Evolutionary conservation across 2,888 invertebrate genomes (phyloP).

Genomic region (Gibbula magus): DNA sequence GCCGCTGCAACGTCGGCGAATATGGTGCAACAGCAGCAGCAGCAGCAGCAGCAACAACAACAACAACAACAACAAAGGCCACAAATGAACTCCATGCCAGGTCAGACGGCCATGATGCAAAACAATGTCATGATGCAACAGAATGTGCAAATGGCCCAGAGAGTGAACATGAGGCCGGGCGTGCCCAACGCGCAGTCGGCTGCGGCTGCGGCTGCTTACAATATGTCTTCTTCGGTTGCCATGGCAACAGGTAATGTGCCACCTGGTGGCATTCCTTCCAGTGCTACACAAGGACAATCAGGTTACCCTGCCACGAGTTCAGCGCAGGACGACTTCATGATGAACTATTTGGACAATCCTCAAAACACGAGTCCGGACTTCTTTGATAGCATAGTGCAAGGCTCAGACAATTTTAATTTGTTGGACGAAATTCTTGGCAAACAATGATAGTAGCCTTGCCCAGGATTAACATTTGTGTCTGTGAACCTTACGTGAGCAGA

Average conservation of each 20-base stretch:
- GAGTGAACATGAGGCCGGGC: conserved; percentile 47
- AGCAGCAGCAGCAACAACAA: too few species aligned
- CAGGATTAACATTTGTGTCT: too few species aligned
- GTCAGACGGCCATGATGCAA: conserved; percentile 58
- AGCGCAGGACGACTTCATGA: conserved; percentile 81
- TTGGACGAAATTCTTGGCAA: conserved; percentile 66
- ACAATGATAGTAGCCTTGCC: not conserved
- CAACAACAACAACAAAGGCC: conserved; percentile 63
- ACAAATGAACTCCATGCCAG: conserved; percentile 48
- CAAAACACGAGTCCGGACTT: conserved; percentile 78
- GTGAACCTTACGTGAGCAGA: not conserved
- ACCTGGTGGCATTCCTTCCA: conserved; percentile 24
- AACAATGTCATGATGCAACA: conserved; percentile 67
- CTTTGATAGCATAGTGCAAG: conserved; percentile 82
- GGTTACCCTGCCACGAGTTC: conserved; percentile 46
- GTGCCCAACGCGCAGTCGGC: conserved; percentile 59
- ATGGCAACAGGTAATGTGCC: conserved; percentile 37
- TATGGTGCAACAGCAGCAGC: conserved; percentile 47
- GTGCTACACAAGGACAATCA: conserved; percentile 31
- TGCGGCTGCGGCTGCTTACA: conserved; percentile 58
- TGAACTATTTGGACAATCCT: conserved; percentile 90
- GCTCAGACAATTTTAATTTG: conserved; percentile 56
- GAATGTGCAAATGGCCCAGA: conserved; percentile 76
- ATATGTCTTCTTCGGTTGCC: conserved; percentile 44
- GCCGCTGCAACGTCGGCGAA: conserved; percentile 39